Base-by-base conservation (phyloP, 2,113 vertebrate species). In the Hypomesus transpacificus region DNA sequence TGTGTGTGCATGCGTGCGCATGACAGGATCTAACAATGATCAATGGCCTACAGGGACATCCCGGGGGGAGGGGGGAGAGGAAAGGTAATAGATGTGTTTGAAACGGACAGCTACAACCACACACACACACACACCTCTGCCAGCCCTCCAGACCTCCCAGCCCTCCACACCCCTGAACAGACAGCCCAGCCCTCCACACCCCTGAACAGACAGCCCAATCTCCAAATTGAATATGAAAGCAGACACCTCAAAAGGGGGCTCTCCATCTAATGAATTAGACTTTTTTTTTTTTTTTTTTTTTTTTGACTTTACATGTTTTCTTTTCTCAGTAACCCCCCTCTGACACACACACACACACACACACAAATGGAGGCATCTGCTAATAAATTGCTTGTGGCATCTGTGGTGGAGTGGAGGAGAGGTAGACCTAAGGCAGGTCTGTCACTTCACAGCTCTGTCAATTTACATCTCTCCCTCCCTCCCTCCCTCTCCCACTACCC, bases 21-120 rank as follows among this genome's bases (percentile, higher is more conserved):
- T 88, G 88, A 87, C 86, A 85, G 87, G 24, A 75, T 70, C 81
- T 85, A 89, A 85, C 82, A 85, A 83, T 91, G 90, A 91, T 90
- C 88, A 90, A 91, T 90, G 87, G 82, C 82, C 75, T 84, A 77
- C 77, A 78, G 86, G 88, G 85, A 81, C 82, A 79, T 87, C 89
- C 88, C 87, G 81, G 78, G 75, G 86, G 89, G 88, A n/a, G 85
- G 84, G 85, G 82, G 84, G 83, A 78, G 88, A 83, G 85, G 84
- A 83, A 80, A 87, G 85, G 92, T 89, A 92, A 92, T 88, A 90
- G 89, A 91, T 91, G 87, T 88, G 82, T 85, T 80, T 83, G 83
- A 81, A 86, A 85, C 77, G 77, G 81, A 88, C 87, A 87, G 78
- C 80, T 73, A 77, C 6, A 53, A 62, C 74, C 46, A 61, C 71